These are phyloP conservation scores for Heliconius aoede DNA, from an alignment of 2,888 invertebrate species.

Conservation along the genomic window DNA sequence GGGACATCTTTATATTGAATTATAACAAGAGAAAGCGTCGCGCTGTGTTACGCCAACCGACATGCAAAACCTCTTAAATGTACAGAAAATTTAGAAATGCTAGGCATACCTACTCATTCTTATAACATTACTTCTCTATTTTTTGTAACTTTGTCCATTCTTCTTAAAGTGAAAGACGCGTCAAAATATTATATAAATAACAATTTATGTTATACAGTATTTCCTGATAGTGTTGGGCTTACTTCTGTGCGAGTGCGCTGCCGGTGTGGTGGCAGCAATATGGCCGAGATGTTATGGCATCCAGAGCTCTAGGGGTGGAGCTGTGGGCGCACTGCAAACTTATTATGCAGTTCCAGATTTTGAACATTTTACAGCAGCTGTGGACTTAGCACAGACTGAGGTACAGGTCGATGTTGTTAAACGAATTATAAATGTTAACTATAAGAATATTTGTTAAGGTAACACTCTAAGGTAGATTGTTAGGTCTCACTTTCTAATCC, in stretches of 20 bases:
- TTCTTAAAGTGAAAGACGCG: background rate
- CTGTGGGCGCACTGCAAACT: constrained; percentile 88
- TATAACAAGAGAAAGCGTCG: no score
- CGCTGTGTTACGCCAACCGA: no score
- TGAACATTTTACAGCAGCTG: constrained; percentile 90
- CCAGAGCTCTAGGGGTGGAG: constrained; percentile 86
- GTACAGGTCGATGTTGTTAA: constrained; percentile 49
- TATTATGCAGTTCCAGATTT: constrained; percentile 90
- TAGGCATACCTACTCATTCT: no score
- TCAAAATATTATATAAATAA: background rate
- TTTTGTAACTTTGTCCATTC: background rate
- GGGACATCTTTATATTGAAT: background rate
- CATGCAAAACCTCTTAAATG: no score
- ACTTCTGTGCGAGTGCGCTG: constrained; percentile 87
- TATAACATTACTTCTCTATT: background rate
- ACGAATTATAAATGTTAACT: no score
- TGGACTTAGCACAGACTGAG: constrained; percentile 89
- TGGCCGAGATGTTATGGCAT: constrained; percentile 92
- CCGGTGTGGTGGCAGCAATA: constrained; percentile 87
- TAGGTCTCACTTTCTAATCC: background rate
- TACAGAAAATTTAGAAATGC: no score
- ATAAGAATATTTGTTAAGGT: no score
- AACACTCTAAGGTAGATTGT: background rate
- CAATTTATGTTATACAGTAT: constrained; percentile 80
- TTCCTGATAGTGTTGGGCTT: constrained; percentile 87